phyloP scores from a whole-genome alignment of 2,888 invertebrate genomes.

The Dromius quadrimaculatus region DNA sequence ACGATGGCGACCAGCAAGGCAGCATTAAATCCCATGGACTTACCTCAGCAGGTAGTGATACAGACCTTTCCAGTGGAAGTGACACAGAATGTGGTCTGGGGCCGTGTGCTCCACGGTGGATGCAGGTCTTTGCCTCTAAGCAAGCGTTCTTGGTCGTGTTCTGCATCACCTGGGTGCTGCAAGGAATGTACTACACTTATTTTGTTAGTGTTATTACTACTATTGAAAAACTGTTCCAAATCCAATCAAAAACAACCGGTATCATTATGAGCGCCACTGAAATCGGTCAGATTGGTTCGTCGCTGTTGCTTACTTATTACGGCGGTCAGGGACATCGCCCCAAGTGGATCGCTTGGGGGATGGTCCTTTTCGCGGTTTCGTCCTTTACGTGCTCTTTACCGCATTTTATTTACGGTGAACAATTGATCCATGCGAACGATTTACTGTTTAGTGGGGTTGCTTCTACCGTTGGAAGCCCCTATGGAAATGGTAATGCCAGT shows the following conservation, averaged over 20 bases:
- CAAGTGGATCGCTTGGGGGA: constrained; percentile 93
- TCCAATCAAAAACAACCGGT: constrained; percentile 92
- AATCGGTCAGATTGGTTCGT: constrained; percentile 93
- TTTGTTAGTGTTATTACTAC: constrained; percentile 95
- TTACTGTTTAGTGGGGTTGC: constrained; percentile 63
- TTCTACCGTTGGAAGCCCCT: constrained; percentile 57
- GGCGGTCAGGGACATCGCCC: constrained; percentile 93
- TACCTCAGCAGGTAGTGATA: constrained; percentile 57
- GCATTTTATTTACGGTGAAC: constrained; percentile 86
- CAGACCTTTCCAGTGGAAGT: constrained; percentile 64
- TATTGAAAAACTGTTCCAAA: constrained; percentile 91
- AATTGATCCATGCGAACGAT: constrained; percentile 73
- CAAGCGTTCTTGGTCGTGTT: constrained; percentile 91
- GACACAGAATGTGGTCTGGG: constrained; percentile 84
- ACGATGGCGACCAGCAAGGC: constrained; percentile 55
- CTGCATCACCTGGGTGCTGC: constrained; percentile 84
- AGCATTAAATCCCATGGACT: constrained; percentile 60
- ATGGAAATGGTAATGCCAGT: constrained; percentile 57
- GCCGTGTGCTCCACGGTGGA: constrained; percentile 80
- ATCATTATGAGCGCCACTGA: constrained; percentile 91
- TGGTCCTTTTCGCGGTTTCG: constrained; percentile 88
- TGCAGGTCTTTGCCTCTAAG: constrained; percentile 86
- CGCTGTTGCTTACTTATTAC: constrained; percentile 87
- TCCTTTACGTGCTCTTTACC: constrained; percentile 89
- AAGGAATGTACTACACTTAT: constrained; percentile 95